phyloP scores from a whole-genome alignment of 2,113 vertebrate species.

The Dipodomys ordii region DNA sequence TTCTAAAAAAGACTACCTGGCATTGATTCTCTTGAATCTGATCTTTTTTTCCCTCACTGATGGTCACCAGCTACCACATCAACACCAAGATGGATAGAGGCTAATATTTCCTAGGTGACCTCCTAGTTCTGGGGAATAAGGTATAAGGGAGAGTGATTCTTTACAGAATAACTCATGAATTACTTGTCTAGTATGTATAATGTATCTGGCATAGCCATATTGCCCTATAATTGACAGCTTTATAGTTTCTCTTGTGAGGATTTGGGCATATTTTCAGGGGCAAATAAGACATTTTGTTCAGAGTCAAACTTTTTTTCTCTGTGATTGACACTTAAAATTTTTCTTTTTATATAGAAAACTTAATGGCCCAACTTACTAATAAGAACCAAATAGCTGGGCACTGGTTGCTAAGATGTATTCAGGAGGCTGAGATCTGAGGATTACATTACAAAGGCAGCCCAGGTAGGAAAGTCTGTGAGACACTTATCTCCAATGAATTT shows the following conservation, averaged over 20 bases:
- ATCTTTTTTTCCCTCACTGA: neutral
- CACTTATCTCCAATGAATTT: no score
- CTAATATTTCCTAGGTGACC: neutral
- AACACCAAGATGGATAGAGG: neutral
- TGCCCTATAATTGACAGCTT: neutral
- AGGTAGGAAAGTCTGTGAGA: no score
- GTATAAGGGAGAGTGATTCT: neutral
- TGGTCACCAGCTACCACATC: neutral
- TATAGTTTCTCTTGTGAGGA: neutral
- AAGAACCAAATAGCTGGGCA: neutral
- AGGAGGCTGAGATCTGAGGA: no score
- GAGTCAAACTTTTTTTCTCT: constrained; percentile 7
- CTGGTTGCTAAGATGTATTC: no score
- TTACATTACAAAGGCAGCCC: no score
- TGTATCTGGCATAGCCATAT: neutral
- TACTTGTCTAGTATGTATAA: neutral
- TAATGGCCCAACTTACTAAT: constrained; percentile 27
- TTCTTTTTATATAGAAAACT: constrained; percentile 18
- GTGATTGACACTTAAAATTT: neutral
- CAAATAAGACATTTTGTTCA: constrained; percentile 5
- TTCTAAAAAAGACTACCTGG: neutral
- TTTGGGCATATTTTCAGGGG: neutral
- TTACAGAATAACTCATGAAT: constrained; percentile 21
- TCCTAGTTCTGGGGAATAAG: neutral
- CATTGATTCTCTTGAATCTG: neutral